These are phyloP conservation scores for Sphaerodactylus townsendi DNA, from an alignment of 2,113 vertebrate genomes.

Conservation along the genomic window DNA sequence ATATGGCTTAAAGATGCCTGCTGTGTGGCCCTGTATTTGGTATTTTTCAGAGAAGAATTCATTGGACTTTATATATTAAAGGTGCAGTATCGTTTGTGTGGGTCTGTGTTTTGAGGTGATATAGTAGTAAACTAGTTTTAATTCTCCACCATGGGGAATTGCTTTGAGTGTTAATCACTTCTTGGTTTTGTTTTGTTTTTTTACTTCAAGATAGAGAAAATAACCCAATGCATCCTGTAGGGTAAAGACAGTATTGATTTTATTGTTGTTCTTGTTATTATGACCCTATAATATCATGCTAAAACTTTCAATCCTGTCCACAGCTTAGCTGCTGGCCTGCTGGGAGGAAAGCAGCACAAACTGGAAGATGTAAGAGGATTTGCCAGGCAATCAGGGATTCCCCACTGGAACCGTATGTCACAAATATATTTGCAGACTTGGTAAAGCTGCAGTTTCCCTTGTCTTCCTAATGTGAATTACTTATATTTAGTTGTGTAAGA, in stretches of 20 bases:
- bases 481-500: slow-evolving; percentile 8
- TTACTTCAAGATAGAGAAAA: slow-evolving; percentile 15
- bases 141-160: slow-evolving; percentile 17
- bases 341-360: slow-evolving; percentile 23
- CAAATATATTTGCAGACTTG: slow-evolving; percentile 20
- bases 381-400: slow-evolving; percentile 30
- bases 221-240: slow-evolving; percentile 18
- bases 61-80: neutral
- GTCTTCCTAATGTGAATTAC: slow-evolving; percentile 15
- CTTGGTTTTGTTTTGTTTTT: too few species aligned
- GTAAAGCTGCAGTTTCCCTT: slow-evolving; percentile 24
- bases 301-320: slow-evolving; percentile 36
- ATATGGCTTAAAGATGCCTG: neutral
- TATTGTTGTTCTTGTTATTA: slow-evolving; percentile 31
- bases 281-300: slow-evolving; percentile 30
- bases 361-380: slow-evolving; percentile 33
- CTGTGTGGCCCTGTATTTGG: neutral
- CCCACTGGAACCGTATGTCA: slow-evolving; percentile 29
- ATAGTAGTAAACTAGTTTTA: slow-evolving; percentile 19
- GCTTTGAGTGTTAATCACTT: slow-evolving; percentile 30
- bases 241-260: slow-evolving; percentile 26
- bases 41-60: neutral
- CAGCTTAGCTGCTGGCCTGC: slow-evolving; percentile 27
- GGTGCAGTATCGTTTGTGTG: neutral
- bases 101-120: slow-evolving; percentile 3